Evolutionary conservation across 2,113 vertebrate species (phyloP), one percentile per base, ranked within the genome.

Genomic region (Callipepla squamata): DNA sequence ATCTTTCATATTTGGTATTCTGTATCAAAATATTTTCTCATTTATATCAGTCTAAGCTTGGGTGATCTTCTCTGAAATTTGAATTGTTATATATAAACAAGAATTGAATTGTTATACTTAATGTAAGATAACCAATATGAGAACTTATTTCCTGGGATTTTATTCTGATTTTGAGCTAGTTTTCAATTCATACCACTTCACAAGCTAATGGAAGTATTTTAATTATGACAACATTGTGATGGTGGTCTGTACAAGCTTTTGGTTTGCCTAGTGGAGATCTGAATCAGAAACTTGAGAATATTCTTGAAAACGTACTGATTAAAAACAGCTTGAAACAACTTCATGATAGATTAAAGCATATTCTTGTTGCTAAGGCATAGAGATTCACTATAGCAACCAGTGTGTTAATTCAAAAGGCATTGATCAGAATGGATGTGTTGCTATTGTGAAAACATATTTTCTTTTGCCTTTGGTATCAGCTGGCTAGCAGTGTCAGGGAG

Each of bases 291-390:
- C 13, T 5, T 11, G 25, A 59, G 18, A 53, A 65, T 40, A 48
- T 40, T 61, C 55, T 85, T 48, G 15, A 76, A 58, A 77, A 72
- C 13, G 26, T 32, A 53, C 42, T 34, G 18, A 4, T 47, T 20
- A 63, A 89, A 85, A 50, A 0, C 26, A 36, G 10, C 22, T 17
- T 32, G 30, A 18, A 25, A 78, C 17, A 28, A 32, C 47, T 93
- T 95, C 36, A 9, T 44, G 23, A 53, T 51, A 26, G 23, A 28
- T 89, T 83, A 68, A 62, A 68, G 9, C 20, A 63, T 95, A 90
- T 88, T 85, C 67, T 62, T 73, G 94, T 96, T 96, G 66, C 95
- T 96, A 81, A 74, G 92, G 75, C 55, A 38, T 7, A 85, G 40
- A 14, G 50, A 88, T 78, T 85, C 23, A 21, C 63, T 83, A 86